Evolutionary conservation across 2,797 vertebrate genomes (phyloP).

Genomic region (Perodicticus potto): DNA sequence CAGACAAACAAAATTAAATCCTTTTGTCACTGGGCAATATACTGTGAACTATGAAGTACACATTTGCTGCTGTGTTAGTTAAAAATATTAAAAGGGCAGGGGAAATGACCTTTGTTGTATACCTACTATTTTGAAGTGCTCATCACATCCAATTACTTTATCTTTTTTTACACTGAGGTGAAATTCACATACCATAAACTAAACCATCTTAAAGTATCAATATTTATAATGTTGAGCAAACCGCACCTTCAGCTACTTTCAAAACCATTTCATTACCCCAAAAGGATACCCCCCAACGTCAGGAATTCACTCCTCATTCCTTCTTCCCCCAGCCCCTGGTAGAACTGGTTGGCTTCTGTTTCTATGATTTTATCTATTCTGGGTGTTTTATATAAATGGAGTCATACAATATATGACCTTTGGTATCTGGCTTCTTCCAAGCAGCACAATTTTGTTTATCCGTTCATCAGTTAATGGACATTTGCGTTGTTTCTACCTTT

Average conservation of each 20-base stretch:
- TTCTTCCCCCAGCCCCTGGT: accelerated
- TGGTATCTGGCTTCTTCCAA: background rate
- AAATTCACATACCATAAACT: background rate
- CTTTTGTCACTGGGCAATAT: background rate
- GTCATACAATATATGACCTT: background rate
- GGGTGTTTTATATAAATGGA: background rate
- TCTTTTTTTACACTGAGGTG: background rate
- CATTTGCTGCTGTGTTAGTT: background rate
- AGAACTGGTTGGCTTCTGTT: background rate
- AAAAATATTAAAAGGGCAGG: background rate
- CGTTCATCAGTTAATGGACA: background rate
- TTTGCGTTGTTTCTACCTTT: background rate
- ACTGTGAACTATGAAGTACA: background rate
- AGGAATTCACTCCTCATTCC: background rate
- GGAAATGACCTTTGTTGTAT: background rate
- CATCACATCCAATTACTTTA: background rate
- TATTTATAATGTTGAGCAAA: background rate
- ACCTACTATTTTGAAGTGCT: background rate
- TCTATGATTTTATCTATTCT: background rate
- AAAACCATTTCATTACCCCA: background rate
- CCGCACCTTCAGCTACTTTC: background rate
- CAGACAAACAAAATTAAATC: conserved; percentile 27
- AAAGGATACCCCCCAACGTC: background rate
- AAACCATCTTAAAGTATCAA: background rate
- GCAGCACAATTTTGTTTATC: background rate